Evolutionary conservation across 2,888 invertebrate genomes (phyloP).

Genomic region (Caenorhabditis parvicauda): DNA sequence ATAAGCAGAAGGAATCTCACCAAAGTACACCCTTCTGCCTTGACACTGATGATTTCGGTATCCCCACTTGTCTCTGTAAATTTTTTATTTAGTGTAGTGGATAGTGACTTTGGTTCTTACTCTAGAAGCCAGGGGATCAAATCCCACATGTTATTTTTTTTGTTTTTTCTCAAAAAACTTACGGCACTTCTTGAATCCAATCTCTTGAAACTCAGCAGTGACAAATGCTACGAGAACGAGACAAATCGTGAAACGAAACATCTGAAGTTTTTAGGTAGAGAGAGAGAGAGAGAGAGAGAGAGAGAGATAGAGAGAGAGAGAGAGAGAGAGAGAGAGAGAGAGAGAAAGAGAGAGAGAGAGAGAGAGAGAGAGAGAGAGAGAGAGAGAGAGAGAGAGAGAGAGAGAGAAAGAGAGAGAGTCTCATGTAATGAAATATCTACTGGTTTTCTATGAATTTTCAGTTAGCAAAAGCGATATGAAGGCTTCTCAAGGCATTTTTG

Average conservation of each 20-base stretch:
- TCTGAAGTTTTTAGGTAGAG: not conserved
- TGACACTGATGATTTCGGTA: not conserved
- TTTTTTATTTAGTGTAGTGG: too few relatives aligned
- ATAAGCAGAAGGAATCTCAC: too few relatives aligned
- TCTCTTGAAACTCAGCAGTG: slow-evolving; percentile 12
- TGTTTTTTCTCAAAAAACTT: not conserved
- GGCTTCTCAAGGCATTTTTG: too few relatives aligned
- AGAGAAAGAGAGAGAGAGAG: slow-evolving; percentile 1
- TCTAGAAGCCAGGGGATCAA: not conserved
- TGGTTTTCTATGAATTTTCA: too few relatives aligned
- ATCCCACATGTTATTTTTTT: not conserved
- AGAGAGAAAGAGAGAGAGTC: not conserved
- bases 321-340: not conserved
- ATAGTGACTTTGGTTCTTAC: not conserved
- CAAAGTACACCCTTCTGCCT: slow-evolving; percentile 12
- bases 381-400: not conserved
- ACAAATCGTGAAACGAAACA: not conserved
- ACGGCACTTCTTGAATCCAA: slow-evolving; percentile 14
- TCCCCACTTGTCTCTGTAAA: too few relatives aligned
- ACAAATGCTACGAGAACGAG: slow-evolving; percentile 2
- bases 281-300: not conserved
- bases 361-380: slow-evolving; percentile 5
- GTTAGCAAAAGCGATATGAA: too few relatives aligned
- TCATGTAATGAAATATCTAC: not conserved
- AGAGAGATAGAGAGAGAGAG: not conserved